phyloP scores from a whole-genome alignment of 2,797 vertebrate genomes.

The Phataginus tetradactyla region DNA sequence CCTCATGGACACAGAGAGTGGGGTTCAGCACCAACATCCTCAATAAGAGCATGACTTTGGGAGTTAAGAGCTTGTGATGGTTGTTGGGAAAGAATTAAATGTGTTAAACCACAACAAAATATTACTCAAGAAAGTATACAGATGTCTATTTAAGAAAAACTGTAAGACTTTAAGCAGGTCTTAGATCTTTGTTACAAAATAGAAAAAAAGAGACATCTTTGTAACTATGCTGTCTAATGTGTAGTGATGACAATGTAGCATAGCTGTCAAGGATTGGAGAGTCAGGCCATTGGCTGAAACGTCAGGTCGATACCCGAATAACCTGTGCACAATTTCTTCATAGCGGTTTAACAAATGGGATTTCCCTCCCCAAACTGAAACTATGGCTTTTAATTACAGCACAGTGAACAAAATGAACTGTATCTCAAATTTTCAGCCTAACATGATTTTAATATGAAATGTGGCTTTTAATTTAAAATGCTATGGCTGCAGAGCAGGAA shows the following conservation, averaged over 20 bases:
- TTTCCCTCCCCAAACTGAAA: background rate
- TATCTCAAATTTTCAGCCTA: background rate
- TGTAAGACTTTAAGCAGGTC: conserved; percentile 3
- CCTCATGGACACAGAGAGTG: background rate
- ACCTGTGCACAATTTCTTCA: background rate
- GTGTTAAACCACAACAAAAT: conserved; percentile 1
- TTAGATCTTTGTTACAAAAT: background rate
- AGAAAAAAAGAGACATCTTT: background rate
- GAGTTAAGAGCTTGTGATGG: background rate
- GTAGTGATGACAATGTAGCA: background rate
- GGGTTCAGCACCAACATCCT: background rate
- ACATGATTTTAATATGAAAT: conserved; percentile 13
- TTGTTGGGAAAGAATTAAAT: background rate
- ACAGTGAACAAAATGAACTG: background rate
- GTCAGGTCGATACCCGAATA: background rate
- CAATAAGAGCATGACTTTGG: background rate
- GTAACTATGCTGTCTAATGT: background rate
- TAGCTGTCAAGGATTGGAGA: background rate
- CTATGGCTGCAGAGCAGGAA: background rate
- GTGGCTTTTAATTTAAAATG: conserved; percentile 37
- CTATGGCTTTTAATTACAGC: background rate
- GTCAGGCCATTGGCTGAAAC: background rate
- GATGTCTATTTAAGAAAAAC: background rate
- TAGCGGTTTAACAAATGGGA: background rate
- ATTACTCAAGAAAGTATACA: conserved; percentile 10